Percentiles rank a stretch among this genome's conserved stretches.
phyloP scores from a whole-genome alignment of 2,888 invertebrate genomes.

The Synanthedon formicaeformis region DNA sequence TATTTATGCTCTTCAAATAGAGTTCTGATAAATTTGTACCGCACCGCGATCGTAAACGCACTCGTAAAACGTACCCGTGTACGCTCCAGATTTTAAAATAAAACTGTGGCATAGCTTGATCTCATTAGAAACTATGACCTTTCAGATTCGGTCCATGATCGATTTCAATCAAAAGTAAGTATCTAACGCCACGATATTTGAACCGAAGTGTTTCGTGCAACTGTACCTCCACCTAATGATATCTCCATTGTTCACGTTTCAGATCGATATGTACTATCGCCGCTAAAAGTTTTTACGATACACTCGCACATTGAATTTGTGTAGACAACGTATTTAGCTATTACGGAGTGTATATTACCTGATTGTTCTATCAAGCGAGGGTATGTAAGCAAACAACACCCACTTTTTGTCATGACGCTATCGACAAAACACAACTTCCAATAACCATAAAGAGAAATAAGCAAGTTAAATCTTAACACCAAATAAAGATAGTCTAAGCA shows the following conservation, averaged over 20 bases:
- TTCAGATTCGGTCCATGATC: conserved; percentile 36
- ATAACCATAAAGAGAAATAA: conserved; percentile 44
- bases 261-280: conserved; percentile 47
- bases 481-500: conserved; percentile 28
- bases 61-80: conserved; percentile 29
- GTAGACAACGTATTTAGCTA: too few relatives aligned
- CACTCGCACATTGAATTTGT: too few relatives aligned
- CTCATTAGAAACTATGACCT: conserved; percentile 32
- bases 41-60: conserved; percentile 43
- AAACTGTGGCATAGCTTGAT: conserved; percentile 22
- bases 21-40: conserved; percentile 43
- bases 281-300: not conserved
- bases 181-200: conserved; percentile 36
- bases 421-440: conserved; percentile 15
- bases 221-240: conserved; percentile 55
- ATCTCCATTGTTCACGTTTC: conserved; percentile 61
- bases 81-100: conserved; percentile 31
- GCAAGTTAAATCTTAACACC: conserved; percentile 43
- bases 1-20: conserved; percentile 55
- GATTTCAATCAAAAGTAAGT: conserved; percentile 34
- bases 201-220: conserved; percentile 46
- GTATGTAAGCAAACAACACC: not conserved
- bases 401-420: conserved; percentile 7
- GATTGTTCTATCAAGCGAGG: not conserved
- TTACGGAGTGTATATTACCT: not conserved